A percentile compares a stretch with the other conserved stretches of the same genome.
Conservation (phyloP, 2,113 vertebrate genomes). For the Siniperca knerii region DNA sequence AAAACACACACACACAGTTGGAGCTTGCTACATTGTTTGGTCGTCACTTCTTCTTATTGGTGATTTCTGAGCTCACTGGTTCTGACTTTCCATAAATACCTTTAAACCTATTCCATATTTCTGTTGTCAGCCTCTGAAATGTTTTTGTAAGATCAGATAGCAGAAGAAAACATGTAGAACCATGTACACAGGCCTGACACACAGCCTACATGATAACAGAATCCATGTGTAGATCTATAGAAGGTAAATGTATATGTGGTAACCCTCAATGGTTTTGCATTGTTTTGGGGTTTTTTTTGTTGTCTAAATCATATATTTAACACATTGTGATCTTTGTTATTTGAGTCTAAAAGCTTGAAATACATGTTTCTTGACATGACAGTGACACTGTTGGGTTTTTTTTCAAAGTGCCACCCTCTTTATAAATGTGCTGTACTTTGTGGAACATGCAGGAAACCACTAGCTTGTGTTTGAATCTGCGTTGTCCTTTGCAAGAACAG, state of each 20-base stretch:
- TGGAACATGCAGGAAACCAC: not conserved
- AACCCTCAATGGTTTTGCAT: not conserved
- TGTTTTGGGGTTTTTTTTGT: not conserved
- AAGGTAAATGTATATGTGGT: not conserved
- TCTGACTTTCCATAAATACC: slow-evolving; percentile 39
- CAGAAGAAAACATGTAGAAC: not conserved
- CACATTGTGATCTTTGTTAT: not conserved
- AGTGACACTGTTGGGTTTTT: not conserved
- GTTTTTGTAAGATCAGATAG: not conserved
- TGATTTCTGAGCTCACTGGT: slow-evolving; percentile 22
- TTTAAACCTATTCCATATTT: slow-evolving; percentile 37
- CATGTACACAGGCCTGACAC: not conserved
- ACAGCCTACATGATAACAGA: not conserved
- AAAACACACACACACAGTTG: slow-evolving; percentile 2
- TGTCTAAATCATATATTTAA: slow-evolving; percentile 19
- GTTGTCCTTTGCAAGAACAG: not conserved
- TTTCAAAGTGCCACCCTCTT: not conserved
- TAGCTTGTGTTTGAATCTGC: not conserved
- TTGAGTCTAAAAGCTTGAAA: slow-evolving; percentile 48
- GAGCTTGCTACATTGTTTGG: not conserved
- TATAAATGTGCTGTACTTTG: not conserved
- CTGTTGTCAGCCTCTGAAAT: slow-evolving; percentile 18
- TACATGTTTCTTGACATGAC: slow-evolving; percentile 26
- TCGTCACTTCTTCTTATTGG: slow-evolving; percentile 3
- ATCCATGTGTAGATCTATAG: not conserved